Conservation (phyloP, 2,113 vertebrate species). For the Chloebia gouldiae region DNA sequence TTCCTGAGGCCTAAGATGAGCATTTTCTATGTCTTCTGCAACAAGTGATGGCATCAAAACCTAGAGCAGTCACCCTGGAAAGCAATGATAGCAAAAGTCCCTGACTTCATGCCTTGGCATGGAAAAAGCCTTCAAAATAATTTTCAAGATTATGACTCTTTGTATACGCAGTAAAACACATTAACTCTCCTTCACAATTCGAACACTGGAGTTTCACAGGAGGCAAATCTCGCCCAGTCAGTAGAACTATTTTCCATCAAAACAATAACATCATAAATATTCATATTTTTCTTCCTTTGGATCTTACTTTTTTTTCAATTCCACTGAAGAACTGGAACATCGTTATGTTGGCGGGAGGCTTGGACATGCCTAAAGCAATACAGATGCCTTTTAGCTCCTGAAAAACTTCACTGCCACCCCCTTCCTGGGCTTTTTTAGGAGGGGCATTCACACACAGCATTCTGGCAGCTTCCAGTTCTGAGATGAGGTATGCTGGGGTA, state of each 20-base stretch:
- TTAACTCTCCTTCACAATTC: neutral
- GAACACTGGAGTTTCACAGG: neutral
- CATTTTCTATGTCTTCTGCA: neutral
- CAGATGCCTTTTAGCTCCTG: slow-evolving; percentile 95
- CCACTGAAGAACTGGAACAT: slow-evolving; percentile 99
- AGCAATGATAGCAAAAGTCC: neutral
- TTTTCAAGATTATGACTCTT: neutral
- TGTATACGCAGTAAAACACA: neutral
- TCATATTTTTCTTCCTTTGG: neutral
- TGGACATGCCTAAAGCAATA: slow-evolving; percentile 96
- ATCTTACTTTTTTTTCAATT: slow-evolving; percentile 97
- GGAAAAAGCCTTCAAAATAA: slow-evolving; percentile 6
- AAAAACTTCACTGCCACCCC: slow-evolving; percentile 88
- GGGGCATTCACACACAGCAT: slow-evolving; percentile 90
- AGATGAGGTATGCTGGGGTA: slow-evolving; percentile 91
- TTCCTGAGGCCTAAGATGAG: neutral
- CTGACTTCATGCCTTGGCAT: neutral
- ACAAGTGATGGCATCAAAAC: neutral
- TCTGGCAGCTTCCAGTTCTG: slow-evolving; percentile 93
- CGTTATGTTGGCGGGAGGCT: slow-evolving; percentile 95
- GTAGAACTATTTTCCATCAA: neutral
- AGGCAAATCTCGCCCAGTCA: neutral
- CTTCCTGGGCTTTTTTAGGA: slow-evolving; percentile 85
- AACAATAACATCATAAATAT: slow-evolving; percentile 4
- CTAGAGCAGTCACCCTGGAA: neutral